Evolutionary conservation across 92 coral and sea anemone genomes (phyloP), one percentile per base, ranked within the genome.

Genomic region (Ricordea florida): DNA sequence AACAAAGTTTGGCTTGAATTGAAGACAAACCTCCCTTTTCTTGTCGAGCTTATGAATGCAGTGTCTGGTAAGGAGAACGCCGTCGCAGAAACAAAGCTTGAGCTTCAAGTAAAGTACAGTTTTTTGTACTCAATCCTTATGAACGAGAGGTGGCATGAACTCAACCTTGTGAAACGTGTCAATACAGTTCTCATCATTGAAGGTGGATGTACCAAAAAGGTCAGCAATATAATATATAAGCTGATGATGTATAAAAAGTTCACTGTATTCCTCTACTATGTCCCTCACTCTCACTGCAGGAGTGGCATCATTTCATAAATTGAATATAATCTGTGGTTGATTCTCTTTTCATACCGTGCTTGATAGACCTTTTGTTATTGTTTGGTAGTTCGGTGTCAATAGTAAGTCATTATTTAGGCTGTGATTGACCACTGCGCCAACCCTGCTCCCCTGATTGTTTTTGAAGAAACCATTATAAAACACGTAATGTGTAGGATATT

Each of bases 201-300:
- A 51, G 84, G 90, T 69, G 94, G 90, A 66, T 89, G 90, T 61
- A 89, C 83, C 51, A 89, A 89, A 74, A 84, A 89, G 81, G 94
- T 84, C 52, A 50, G 41, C 0, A 18, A 6, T n/a, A 0, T 30
- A 15, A 16, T n/a, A 0, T 16, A 32, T 21, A 7, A 49, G n/a
- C n/a, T 49, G n/a, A 2, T 5, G 5, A 6, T 20, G 10, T 49
- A 20, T 6, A 11, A 49, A 4, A 7, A 5, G 9, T 2, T 49
- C n/a, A 24, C 14, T 20, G 30, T 9, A 5, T 43, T 49, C 57
- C 29, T 49, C 26, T 8, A 49, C 26, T 24, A 49, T 20, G 0
- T 49, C 29, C 29, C 30, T 20, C n/a, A n/a, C n/a, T n/a, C n/a
- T n/a, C n/a, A n/a, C n/a, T n/a, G n/a, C n/a, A n/a, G n/a, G n/a